Conservation (phyloP, 2,888 invertebrate genomes). For the Protophormia terraenovae region DNA sequence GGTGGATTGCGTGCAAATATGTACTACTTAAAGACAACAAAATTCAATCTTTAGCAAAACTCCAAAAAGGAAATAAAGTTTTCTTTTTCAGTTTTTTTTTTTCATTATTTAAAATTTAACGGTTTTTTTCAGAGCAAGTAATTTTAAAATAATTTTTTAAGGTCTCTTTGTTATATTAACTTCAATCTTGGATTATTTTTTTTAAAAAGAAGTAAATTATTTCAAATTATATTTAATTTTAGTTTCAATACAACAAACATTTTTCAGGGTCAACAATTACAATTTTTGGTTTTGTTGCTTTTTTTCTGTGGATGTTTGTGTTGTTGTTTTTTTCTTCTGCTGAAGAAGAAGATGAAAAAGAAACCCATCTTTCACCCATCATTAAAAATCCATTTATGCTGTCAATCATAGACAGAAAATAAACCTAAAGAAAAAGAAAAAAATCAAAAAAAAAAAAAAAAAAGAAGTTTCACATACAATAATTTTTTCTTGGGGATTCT, state of each 20-base stretch:
- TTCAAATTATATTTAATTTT: slow-evolving; percentile 64
- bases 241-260: slow-evolving; percentile 44
- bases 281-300: neutral
- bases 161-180: too few relatives aligned
- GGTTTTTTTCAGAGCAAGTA: slow-evolving; percentile 36
- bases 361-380: slow-evolving; percentile 70
- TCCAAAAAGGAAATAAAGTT: slow-evolving; percentile 5
- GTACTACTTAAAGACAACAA: slow-evolving; percentile 52
- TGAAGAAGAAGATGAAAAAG: slow-evolving; percentile 11
- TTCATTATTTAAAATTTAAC: slow-evolving; percentile 41
- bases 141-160: slow-evolving; percentile 20
- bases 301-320: neutral
- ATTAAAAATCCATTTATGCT: slow-evolving; percentile 80
- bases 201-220: slow-evolving; percentile 42
- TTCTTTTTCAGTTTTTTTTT: neutral
- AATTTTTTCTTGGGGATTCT: neutral
- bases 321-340: slow-evolving; percentile 10
- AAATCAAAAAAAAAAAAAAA: too few relatives aligned
- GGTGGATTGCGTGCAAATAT: slow-evolving; percentile 59
- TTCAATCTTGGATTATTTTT: too few relatives aligned
- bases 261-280: slow-evolving; percentile 61
- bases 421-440: neutral
- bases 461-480: too few relatives aligned
- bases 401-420: slow-evolving; percentile 75
- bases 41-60: slow-evolving; percentile 1